Base-by-base conservation (phyloP, 2,888 invertebrate species). In the Philereme transversata region DNA sequence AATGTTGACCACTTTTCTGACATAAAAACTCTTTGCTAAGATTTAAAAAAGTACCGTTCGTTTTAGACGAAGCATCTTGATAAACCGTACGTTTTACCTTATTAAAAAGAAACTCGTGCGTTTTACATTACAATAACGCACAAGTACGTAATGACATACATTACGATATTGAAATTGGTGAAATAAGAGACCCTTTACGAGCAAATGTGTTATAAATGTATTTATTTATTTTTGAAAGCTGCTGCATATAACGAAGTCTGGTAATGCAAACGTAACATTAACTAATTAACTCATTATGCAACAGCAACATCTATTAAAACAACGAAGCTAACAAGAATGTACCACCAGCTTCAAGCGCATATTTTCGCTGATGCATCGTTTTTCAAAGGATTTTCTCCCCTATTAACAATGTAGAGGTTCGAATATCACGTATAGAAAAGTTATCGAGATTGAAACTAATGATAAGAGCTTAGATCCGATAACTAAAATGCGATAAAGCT, bases 401-500 rank as follows among this genome's bases (percentile, higher is more conserved):
- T 51, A 51, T 40, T 34, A 11, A 10, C 34, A 41, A 52, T 35
- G 56, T 52, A 49, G 50, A 55, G 50, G 46, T 49, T 22, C 36
- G 45, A 60, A 60, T 45, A 49, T 60, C 47, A 55, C 41, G 43
- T 52, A 33, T 59, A 41, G 36, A 57, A 51, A 52, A 56, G 38
- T 52, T 51, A 41, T 40, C 49, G 9, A 60, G 64, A 64, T 64
- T 56, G 35, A 52, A 45, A 57, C 6, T 48, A 8, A 49, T 60
- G 67, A 67, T 60, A 63, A 51, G 55, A 50, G 43, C 51, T 55
- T 57, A 40, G 60, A 61, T 57, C 59, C 45, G 38, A 64, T 59
- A 59, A 44, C 52, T 51, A 36, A 57, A 62, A 60, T 60, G 43
- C 50, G 63, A 60, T 60, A 62, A 53, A 51, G 60, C 57, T 64